Base-by-base conservation (phyloP, 2,797 vertebrate species). In the Sebastes minor region DNA sequence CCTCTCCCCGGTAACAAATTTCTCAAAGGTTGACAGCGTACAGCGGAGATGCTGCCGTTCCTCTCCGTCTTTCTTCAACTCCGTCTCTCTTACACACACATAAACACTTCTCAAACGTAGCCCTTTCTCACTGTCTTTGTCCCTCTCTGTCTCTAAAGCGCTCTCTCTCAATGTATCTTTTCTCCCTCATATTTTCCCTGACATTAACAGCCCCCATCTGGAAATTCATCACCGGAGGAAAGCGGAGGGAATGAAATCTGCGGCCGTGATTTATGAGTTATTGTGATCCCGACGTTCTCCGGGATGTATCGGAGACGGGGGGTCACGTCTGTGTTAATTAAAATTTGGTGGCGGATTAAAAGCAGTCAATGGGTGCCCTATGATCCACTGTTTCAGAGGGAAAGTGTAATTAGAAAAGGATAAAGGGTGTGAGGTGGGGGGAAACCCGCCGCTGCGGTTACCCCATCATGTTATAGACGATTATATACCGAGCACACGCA, bases 281-380 rank as follows among this genome's bases (percentile, higher is more conserved):
- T 94, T 93, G 94, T 92, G 92, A 94, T 92, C 90, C 80, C 68
- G 35, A 82, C 86, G 84, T 94, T 95, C 90, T 82, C 52, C 57
- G 88, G 89, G 89, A 94, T 88, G 91, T 94, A 90, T 92, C 88
- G 22, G 84, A 90, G 90, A 90, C 81, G 84, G 86, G 42, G 89
- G 93, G 92, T 94, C 90, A 91, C 90, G 89, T 91, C 90, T 79
- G 94, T 94, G 94, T 95, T 94, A 95, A 95, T 95, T 94, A 95
- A 94, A 95, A 93, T 94, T 90, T 91, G 90, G 93, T 90, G 89
- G 87, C 68, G 89, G 94, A 95, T 95, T 94, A 95, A 95, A 93
- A 93, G 92, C 92, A 93, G 94, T 94, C 91, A 93, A 93, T 93
- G 92, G 63, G 90, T 84, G 92, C 92, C 92, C 93, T 92, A 87